Evolutionary conservation across 2,888 invertebrate genomes (phyloP).

Genomic region (Meganola albula): DNA sequence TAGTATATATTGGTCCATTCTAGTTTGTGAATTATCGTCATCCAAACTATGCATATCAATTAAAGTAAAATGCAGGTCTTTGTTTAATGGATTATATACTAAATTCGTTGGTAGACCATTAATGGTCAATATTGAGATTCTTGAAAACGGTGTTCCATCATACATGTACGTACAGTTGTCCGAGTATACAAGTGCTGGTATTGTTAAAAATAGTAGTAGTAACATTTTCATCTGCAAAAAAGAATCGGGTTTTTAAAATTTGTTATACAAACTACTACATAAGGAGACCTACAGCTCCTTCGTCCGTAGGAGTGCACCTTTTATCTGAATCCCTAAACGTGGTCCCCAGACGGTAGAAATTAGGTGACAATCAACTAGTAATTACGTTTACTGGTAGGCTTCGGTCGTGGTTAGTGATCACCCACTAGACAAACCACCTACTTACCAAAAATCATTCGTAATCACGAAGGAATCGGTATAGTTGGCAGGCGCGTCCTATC

Average conservation of each 20-base stretch:
- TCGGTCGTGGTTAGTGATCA: too few species aligned
- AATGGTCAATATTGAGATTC: constrained; percentile 50
- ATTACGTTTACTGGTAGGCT: too few species aligned
- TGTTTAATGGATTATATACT: constrained; percentile 44
- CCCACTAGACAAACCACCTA: too few species aligned
- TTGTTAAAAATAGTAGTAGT: constrained; percentile 40
- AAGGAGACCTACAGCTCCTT: too few species aligned
- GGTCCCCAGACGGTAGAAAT: too few species aligned
- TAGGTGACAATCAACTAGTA: too few species aligned
- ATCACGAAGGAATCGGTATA: too few species aligned
- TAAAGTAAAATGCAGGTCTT: constrained; percentile 58
- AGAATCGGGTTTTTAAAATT: constrained; percentile 5
- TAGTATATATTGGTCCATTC: constrained; percentile 65
- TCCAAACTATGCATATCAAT: constrained; percentile 61
- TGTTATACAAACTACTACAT: too few species aligned
- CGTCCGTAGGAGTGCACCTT: too few species aligned
- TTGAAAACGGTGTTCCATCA: constrained; percentile 42
- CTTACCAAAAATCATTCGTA: too few species aligned
- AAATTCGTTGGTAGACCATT: constrained; percentile 66
- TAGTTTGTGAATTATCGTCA: constrained; percentile 61
- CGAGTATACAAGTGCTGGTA: constrained; percentile 38
- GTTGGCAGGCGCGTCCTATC: too few species aligned
- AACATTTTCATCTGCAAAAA: constrained; percentile 44
- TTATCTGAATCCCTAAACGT: too few species aligned
- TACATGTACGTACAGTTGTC: constrained; percentile 50